These are phyloP conservation scores for Acleris laterana DNA, from an alignment of 2,888 invertebrate species.

Conservation along the genomic window DNA sequence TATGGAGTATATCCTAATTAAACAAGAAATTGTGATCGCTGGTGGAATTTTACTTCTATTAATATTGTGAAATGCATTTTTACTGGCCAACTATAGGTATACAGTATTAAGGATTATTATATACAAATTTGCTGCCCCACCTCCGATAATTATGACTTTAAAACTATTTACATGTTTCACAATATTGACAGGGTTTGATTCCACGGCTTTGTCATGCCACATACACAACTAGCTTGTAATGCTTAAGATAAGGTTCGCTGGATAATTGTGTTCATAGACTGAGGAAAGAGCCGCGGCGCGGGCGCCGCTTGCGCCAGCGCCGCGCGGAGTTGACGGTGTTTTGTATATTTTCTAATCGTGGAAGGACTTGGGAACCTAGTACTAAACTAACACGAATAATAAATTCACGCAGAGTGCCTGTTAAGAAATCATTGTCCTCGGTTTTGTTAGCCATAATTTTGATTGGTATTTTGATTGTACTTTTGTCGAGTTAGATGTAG, in stretches of 20 bases:
- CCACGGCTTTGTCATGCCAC: conserved; percentile 78
- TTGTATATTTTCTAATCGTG: conserved; percentile 68
- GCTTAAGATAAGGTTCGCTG: conserved; percentile 83
- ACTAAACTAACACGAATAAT: conserved; percentile 66
- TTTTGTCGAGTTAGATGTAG: conserved; percentile 77
- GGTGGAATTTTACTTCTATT: conserved; percentile 67
- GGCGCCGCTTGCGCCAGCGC: conserved; percentile 37
- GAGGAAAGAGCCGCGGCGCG: conserved; percentile 55
- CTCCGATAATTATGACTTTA: conserved; percentile 14
- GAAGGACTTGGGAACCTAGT: conserved; percentile 58
- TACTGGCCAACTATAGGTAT: conserved; percentile 37
- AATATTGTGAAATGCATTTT: conserved; percentile 53
- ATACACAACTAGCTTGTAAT: conserved; percentile 81
- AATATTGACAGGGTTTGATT: conserved; percentile 67
- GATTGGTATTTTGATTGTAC: conserved; percentile 71
- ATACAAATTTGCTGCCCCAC: conserved; percentile 34
- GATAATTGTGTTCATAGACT: conserved; percentile 83
- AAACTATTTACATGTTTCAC: conserved; percentile 40
- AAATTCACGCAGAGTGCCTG: conserved; percentile 83
- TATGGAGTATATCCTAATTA: conserved; percentile 63
- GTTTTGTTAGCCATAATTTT: conserved; percentile 80
- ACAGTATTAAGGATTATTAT: conserved; percentile 34
- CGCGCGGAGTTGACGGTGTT: conserved; percentile 57
- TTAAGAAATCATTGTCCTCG: conserved; percentile 73
- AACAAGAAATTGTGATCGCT: conserved; percentile 57